phyloP scores from a whole-genome alignment of 2,888 invertebrate species.

The Andrena flavipes region DNA sequence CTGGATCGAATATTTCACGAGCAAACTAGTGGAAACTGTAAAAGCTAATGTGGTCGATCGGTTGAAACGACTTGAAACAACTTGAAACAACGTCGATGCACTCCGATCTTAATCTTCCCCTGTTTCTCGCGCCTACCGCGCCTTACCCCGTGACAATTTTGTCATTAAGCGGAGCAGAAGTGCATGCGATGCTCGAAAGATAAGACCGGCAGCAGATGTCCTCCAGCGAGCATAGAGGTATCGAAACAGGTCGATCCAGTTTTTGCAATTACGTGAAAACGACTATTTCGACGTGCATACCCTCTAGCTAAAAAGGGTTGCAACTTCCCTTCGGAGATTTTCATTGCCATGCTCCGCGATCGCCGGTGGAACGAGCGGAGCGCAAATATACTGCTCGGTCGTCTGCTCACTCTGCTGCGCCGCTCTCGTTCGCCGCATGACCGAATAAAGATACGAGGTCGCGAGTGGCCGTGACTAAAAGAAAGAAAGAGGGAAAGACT shows the following conservation, averaged over 20 bases:
- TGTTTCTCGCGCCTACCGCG: neutral
- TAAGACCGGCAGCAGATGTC: slow-evolving; percentile 49
- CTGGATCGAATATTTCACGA: slow-evolving; percentile 1
- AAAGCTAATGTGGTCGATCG: slow-evolving; percentile 24
- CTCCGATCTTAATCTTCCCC: slow-evolving; percentile 38
- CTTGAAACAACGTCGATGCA: slow-evolving; percentile 22
- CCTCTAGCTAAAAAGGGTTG: slow-evolving; percentile 63
- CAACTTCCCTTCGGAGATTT: slow-evolving; percentile 28
- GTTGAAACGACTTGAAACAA: neutral
- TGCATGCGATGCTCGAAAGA: slow-evolving; percentile 52
- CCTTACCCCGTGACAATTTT: slow-evolving; percentile 49
- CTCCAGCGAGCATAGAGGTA: slow-evolving; percentile 58
- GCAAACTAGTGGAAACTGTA: slow-evolving; percentile 3
- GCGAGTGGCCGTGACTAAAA: slow-evolving; percentile 58
- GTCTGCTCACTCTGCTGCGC: neutral
- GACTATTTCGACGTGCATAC: slow-evolving; percentile 54
- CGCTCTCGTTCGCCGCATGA: slow-evolving; percentile 63
- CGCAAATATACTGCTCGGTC: too few species aligned
- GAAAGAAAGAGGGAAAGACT: slow-evolving; percentile 30
- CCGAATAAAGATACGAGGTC: slow-evolving; percentile 77
- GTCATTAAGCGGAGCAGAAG: slow-evolving; percentile 47
- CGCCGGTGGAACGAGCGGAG: neutral
- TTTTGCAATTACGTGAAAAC: slow-evolving; percentile 64
- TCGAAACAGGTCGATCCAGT: slow-evolving; percentile 64
- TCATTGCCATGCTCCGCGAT: slow-evolving; percentile 18